Conservation (phyloP, 2,113 vertebrate species). For the Pteropus alecto region DNA sequence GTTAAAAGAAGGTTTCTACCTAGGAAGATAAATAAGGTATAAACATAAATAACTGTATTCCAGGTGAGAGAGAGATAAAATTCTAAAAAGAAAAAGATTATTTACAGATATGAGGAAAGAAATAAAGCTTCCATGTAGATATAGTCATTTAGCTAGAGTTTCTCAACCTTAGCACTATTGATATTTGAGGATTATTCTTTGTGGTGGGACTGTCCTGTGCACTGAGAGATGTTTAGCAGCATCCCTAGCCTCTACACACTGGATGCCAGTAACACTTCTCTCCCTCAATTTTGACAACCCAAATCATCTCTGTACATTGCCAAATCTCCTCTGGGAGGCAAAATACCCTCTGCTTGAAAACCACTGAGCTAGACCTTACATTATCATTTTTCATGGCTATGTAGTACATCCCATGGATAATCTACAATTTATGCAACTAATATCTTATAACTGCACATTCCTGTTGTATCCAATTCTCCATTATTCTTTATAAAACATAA, state of each 20-base stretch:
- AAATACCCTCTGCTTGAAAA: constrained; percentile 26
- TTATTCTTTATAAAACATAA: background rate
- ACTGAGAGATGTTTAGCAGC: background rate
- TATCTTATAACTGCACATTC: background rate
- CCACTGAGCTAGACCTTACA: background rate
- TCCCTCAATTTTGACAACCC: background rate
- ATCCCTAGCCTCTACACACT: background rate
- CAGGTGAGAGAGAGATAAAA: background rate
- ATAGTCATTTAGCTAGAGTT: background rate
- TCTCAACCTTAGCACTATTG: background rate
- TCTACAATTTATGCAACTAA: constrained; percentile 11
- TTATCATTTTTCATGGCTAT: background rate
- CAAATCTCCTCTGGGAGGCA: background rate
- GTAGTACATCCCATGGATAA: background rate
- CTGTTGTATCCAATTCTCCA: background rate
- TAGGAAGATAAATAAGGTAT: background rate
- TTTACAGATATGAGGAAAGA: background rate
- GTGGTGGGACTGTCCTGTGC: background rate
- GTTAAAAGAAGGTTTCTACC: constrained; percentile 23
- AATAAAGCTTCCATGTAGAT: background rate
- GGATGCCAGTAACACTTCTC: background rate
- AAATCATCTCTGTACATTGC: background rate
- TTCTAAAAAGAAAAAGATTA: background rate
- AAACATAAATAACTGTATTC: background rate
- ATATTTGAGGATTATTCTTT: background rate